These are phyloP conservation scores for Sigmodon hispidus DNA, from an alignment of 2,113 vertebrate species.

Conservation along the genomic window DNA sequence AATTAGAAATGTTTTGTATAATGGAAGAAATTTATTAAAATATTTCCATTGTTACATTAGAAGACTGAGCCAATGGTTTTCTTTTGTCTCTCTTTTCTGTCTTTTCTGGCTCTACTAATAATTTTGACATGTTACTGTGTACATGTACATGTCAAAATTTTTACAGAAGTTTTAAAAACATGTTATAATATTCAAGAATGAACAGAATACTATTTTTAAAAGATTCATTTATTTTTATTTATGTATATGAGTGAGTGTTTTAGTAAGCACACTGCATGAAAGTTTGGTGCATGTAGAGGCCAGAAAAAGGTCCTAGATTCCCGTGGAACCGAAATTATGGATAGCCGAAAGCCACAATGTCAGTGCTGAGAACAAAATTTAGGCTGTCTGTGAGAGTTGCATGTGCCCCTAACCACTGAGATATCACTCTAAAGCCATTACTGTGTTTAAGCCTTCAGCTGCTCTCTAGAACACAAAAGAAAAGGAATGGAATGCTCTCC, in stretches of 20 bases:
- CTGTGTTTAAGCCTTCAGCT: neutral
- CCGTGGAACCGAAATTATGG: neutral
- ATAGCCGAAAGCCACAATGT: neutral
- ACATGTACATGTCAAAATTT: neutral
- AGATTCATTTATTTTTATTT: neutral
- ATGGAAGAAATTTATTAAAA: neutral
- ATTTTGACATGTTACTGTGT: neutral
- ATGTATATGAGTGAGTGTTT: neutral
- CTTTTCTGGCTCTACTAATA: neutral
- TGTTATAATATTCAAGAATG: neutral
- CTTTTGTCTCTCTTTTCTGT: neutral
- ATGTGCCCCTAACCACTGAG: neutral
- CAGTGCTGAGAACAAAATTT: no score
- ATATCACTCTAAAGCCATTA: no score
- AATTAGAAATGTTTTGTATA: neutral
- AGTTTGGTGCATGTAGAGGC: rapidly evolving
- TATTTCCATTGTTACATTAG: neutral
- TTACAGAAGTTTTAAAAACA: neutral
- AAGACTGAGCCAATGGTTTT: neutral
- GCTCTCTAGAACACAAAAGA: neutral
- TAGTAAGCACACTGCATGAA: neutral
- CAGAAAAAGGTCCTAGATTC: neutral
- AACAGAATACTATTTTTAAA: neutral
- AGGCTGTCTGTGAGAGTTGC: neutral
- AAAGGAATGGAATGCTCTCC: neutral